These are phyloP conservation scores for Aphodius sticticus DNA, from an alignment of 2,888 invertebrate genomes.

Conservation along the genomic window DNA sequence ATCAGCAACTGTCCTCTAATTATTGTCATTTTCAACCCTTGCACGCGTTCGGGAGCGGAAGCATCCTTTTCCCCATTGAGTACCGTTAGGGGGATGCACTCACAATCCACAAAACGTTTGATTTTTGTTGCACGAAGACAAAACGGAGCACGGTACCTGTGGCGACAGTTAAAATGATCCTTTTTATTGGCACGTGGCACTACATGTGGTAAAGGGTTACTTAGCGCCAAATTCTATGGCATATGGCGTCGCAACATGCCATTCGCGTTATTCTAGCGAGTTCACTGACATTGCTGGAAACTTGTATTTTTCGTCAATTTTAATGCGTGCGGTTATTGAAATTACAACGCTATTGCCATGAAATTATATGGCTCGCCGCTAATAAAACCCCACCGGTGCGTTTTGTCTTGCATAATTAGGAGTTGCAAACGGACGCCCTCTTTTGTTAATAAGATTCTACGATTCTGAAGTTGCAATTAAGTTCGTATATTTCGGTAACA, in stretches of 20 bases:
- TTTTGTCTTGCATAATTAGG: too few species aligned
- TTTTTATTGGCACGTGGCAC: neutral
- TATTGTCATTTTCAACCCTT: neutral
- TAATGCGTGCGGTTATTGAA: too few species aligned
- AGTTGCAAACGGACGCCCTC: too few species aligned
- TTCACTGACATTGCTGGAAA: neutral
- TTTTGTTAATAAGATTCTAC: too few species aligned
- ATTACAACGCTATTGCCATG: too few species aligned
- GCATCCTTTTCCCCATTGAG: neutral
- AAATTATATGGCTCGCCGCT: too few species aligned
- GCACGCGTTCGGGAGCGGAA: neutral
- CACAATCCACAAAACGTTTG: neutral
- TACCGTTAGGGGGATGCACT: neutral
- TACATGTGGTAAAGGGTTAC: conserved; percentile 4
- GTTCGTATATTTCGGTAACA: too few species aligned
- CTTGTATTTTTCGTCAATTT: neutral
- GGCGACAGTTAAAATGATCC: neutral
- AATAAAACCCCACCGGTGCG: too few species aligned
- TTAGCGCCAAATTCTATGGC: neutral
- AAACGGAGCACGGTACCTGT: neutral
- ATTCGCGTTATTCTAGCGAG: neutral
- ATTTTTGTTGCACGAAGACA: neutral
- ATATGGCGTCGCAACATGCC: neutral
- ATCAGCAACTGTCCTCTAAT: neutral
- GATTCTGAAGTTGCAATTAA: too few species aligned